Evolutionary conservation across 2,888 invertebrate genomes (phyloP), one percentile per base, ranked within the genome.

Genomic region (Patella depressa): DNA sequence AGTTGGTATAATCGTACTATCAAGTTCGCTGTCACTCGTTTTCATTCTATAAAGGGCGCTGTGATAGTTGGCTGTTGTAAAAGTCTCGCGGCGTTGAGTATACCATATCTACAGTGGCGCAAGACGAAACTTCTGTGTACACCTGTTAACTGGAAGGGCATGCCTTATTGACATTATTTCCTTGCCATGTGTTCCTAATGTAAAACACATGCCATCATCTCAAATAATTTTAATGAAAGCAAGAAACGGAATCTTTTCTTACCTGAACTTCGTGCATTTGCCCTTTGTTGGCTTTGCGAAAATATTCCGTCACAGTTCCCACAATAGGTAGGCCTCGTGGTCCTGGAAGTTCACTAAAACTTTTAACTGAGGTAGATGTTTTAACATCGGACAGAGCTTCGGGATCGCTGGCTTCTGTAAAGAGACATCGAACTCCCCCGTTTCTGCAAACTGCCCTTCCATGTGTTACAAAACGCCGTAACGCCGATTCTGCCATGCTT

Each of bases 211-310:
- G 70, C 54, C 59, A 69, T 11, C n/a, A 59, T 34, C 19, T 54
- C 54, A 75, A 24, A 29, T 65, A 17, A 34, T 29, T 45, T 19
- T 53, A 45, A 19, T 59, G 45, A 69, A 29, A 59, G 17, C 54
- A 74, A 12, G 24, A n/a, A 72, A 15, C 71, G 12, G 29, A 54
- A 77, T 65, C 14, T 24, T 7, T 14, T 75, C 88, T 79, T 82
- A 90, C 90, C 88, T 89, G 89, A 5, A 89, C 85, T 83, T 89
- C 86, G 73, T 90, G 90, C 86, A 90, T 87, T 76, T 87, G 86
- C 57, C 90, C 90, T 29, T 83, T 80, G 80, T 90, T 90, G 57
- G 85, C 86, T 77, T 87, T 88, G 74, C 86, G 85, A 79, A 90
- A 86, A 78, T 90, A 90, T 75, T 88, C 88, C 34, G 86, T 84